Conservation (phyloP, 2,113 vertebrate genomes). For the Takifugu flavidus region DNA sequence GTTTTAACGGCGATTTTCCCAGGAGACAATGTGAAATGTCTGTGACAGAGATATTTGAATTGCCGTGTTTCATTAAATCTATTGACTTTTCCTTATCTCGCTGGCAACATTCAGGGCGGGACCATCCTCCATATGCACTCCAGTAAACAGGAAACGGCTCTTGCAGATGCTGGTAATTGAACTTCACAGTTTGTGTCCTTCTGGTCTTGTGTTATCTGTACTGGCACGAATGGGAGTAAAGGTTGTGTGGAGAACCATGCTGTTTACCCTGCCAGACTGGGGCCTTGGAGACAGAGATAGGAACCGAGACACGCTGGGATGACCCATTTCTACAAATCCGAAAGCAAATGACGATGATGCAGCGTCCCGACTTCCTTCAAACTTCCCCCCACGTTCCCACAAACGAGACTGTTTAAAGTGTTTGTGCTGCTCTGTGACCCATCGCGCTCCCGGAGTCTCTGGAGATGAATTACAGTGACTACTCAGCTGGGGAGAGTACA, state of each 20-base stretch:
- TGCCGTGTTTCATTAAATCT: not conserved
- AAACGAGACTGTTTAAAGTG: not conserved
- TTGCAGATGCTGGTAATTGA: slow-evolving; percentile 22
- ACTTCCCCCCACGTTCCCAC: not conserved
- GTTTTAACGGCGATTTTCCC: not conserved
- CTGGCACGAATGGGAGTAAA: slow-evolving; percentile 46
- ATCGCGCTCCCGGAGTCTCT: slow-evolving; percentile 21
- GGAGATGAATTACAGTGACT: slow-evolving; percentile 32
- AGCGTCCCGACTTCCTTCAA: not conserved
- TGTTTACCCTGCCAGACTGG: slow-evolving; percentile 32
- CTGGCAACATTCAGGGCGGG: too few relatives aligned
- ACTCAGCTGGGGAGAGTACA: slow-evolving; percentile 23
- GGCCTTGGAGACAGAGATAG: slow-evolving; percentile 31
- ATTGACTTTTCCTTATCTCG: not conserved
- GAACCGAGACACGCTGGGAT: slow-evolving; percentile 8
- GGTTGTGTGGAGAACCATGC: slow-evolving; percentile 22
- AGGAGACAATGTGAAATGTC: not conserved
- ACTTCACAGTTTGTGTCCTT: slow-evolving; percentile 24
- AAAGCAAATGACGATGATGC: slow-evolving; percentile 1
- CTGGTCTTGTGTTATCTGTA: slow-evolving; percentile 39
- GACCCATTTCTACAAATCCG: slow-evolving; percentile 22
- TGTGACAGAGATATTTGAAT: not conserved
- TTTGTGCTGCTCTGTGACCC: slow-evolving; percentile 19
- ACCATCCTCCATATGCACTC: slow-evolving; percentile 1
- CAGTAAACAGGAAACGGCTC: slow-evolving; percentile 22